Evolutionary conservation across 1,140 invertebrate genomes (phyloP).

Genomic region (Hyphantria cunea): DNA sequence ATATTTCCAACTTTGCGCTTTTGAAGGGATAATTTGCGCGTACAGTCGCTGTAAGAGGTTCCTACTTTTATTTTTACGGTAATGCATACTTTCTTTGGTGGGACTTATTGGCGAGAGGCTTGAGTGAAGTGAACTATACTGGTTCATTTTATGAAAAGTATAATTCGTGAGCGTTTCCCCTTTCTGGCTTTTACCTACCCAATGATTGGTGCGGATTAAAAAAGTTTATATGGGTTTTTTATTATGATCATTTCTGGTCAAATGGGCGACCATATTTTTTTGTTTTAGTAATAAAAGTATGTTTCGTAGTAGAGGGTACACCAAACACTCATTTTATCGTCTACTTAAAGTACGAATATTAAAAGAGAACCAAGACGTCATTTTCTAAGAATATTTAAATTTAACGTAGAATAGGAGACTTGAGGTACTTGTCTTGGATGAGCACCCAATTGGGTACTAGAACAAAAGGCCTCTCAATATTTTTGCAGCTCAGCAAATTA

Average conservation of each 20-base stretch:
- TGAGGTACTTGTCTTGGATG: no score
- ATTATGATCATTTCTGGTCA: constrained; percentile 5
- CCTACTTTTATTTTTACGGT: constrained; percentile 56
- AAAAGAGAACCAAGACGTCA: no score
- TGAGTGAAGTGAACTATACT: constrained; percentile 34
- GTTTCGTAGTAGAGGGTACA: no score
- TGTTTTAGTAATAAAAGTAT: constrained; percentile 11
- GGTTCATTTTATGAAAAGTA: constrained; percentile 39
- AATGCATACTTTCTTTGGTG: constrained; percentile 40
- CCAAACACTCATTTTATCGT: no score
- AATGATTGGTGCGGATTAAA: constrained; percentile 18
- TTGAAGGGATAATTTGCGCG: constrained; percentile 39
- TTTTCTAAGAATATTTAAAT: no score
- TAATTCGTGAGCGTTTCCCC: constrained; percentile 31
- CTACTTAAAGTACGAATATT: no score
- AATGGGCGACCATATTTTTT: neutral
- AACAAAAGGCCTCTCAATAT: no score
- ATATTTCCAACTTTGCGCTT: constrained; percentile 23
- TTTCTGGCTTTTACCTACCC: constrained; percentile 29
- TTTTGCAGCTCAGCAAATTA: no score
- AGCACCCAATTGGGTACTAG: no score
- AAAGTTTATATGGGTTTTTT: constrained; percentile 23
- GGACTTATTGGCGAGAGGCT: constrained; percentile 42
- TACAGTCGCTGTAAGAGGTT: constrained; percentile 46
- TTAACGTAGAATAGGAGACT: no score